phyloP scores from a whole-genome alignment of 2,797 vertebrate species.

The Trichosurus vulpecula region DNA sequence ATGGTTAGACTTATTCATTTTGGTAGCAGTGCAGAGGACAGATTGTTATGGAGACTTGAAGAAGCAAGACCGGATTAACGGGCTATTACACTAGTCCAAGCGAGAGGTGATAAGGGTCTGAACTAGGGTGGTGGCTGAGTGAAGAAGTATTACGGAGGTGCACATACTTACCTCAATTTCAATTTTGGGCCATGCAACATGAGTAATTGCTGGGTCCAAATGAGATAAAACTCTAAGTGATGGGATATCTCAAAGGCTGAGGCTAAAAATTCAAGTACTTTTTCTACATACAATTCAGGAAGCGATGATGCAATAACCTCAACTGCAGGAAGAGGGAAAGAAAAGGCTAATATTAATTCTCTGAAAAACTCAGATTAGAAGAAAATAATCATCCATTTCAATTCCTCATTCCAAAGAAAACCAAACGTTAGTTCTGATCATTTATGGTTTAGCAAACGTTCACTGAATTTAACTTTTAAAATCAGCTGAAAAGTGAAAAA shows the following conservation, averaged over 20 bases:
- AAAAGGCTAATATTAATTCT: accelerated
- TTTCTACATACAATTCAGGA: constrained; percentile 94
- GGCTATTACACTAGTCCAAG: not conserved
- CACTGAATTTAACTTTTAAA: not conserved
- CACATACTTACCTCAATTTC: constrained; percentile 89
- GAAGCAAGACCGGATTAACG: not conserved
- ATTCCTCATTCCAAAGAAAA: not conserved
- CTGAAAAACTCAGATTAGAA: accelerated
- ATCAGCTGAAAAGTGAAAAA: not conserved
- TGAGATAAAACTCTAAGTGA: constrained; percentile 96
- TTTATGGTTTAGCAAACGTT: not conserved
- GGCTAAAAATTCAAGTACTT: constrained; percentile 92
- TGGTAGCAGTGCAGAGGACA: not conserved
- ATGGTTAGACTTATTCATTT: not conserved
- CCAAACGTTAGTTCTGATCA: not conserved
- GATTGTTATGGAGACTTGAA: not conserved
- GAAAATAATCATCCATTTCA: not conserved
- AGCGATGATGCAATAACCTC: constrained; percentile 91
- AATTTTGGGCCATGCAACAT: constrained; percentile 93
- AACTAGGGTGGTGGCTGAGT: not conserved
- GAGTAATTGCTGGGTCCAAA: constrained; percentile 92
- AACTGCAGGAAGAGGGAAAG: constrained; percentile 82
- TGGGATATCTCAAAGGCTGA: constrained; percentile 90
- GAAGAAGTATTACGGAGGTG: accelerated
- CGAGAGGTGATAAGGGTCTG: not conserved